Evolutionary conservation across 2,113 vertebrate genomes (phyloP).

Genomic region (Austrofundulus limnaeus): DNA sequence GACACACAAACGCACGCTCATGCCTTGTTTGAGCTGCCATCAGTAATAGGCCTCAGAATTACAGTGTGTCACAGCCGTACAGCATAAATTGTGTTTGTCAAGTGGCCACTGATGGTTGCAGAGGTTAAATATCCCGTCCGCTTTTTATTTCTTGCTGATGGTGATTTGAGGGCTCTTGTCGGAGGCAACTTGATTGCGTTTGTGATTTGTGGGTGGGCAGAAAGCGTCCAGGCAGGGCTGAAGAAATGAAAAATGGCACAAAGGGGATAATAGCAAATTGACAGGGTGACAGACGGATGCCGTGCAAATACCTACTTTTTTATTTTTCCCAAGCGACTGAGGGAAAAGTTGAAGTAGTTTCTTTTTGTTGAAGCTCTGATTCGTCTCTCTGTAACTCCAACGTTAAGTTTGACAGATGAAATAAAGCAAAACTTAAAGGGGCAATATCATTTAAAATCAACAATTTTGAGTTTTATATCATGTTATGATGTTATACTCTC

Average conservation of each 20-base stretch:
- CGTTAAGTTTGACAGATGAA: too few species aligned
- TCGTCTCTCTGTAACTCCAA: too few species aligned
- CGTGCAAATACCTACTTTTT: conserved; percentile 4
- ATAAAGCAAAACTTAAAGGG: too few species aligned
- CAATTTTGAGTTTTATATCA: too few species aligned
- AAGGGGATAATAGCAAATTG: conserved; percentile 38
- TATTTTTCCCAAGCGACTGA: conserved; percentile 2
- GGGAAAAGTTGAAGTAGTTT: background rate
- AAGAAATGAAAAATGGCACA: conserved; percentile 31
- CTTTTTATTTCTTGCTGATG: conserved; percentile 36
- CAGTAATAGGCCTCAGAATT: conserved; percentile 69
- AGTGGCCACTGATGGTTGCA: conserved; percentile 65
- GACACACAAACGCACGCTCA: conserved; percentile 1
- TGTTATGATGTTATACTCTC: too few species aligned
- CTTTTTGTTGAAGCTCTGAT: background rate
- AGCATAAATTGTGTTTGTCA: conserved; percentile 44
- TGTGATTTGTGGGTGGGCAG: conserved; percentile 67
- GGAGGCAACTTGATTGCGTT: conserved; percentile 70
- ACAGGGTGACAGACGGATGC: conserved; percentile 28
- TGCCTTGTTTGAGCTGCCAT: conserved; percentile 29
- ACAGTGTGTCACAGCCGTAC: conserved; percentile 51
- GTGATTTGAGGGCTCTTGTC: conserved; percentile 75
- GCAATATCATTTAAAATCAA: too few species aligned
- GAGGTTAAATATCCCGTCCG: conserved; percentile 67
- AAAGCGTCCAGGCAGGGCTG: conserved; percentile 15